These are phyloP conservation scores for Brachionus calyciflorus DNA, from an alignment of 1,140 invertebrate species.

Conservation along the genomic window DNA sequence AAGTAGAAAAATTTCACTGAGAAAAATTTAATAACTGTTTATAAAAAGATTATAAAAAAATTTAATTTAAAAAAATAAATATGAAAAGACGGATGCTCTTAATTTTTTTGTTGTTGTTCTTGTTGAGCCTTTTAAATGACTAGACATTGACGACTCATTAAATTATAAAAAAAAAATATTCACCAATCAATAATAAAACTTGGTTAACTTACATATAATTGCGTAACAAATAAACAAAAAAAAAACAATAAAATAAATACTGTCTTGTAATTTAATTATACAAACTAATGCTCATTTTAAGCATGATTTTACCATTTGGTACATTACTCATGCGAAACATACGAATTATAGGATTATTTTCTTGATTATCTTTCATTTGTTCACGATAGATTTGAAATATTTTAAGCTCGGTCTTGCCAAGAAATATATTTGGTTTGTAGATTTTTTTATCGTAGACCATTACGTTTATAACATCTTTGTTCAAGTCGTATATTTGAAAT, in stretches of 20 bases:
- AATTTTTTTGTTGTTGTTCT: background rate
- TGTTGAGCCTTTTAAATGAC: background rate
- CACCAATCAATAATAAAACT: no score
- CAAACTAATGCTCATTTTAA: slow-evolving; percentile 38
- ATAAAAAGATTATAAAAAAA: no score
- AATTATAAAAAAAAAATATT: no score
- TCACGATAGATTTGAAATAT: slow-evolving; percentile 30
- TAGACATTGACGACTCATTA: no score
- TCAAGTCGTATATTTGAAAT: slow-evolving; percentile 72
- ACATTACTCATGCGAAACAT: slow-evolving; percentile 45
- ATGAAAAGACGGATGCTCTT: no score
- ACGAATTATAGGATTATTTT: slow-evolving; percentile 19
- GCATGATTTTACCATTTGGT: slow-evolving; percentile 40
- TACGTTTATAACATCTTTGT: slow-evolving; percentile 73
- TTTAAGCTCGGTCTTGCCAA: slow-evolving; percentile 32
- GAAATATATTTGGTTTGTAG: slow-evolving; percentile 69
- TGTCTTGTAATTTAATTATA: slow-evolving; percentile 29
- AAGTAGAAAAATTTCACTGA: no score
- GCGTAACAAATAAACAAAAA: background rate
- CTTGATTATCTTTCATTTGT: slow-evolving; percentile 41
- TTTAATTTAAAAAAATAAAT: no score
- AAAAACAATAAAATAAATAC: no score
- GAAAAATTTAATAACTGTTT: no score
- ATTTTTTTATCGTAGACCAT: slow-evolving; percentile 75
- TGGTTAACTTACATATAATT: background rate